Conservation (phyloP, 2,797 vertebrate genomes). For the Syndactyla subalaris region DNA sequence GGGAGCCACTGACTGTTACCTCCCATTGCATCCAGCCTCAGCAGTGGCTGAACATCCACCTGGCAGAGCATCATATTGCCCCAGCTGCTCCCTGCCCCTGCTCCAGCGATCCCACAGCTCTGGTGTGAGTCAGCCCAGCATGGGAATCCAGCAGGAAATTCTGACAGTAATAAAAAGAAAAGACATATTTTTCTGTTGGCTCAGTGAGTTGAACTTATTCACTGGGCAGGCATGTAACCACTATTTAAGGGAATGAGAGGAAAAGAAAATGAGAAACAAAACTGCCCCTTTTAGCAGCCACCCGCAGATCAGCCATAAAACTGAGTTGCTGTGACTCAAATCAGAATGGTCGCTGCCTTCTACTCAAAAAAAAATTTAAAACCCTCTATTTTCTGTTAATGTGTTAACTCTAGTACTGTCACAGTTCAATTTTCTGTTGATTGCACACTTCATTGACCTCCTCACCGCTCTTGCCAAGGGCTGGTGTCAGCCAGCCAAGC, state of each 20-base stretch:
- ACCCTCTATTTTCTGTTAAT: not conserved
- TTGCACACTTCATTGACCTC: not conserved
- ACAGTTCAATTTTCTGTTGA: not conserved
- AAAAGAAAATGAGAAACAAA: conserved; percentile 47
- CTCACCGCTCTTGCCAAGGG: not conserved
- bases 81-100: not conserved
- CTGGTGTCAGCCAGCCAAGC: not conserved
- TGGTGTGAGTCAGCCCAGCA: not conserved
- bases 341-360: not conserved
- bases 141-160: not conserved
- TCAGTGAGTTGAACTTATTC: not conserved
- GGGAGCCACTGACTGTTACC: not conserved
- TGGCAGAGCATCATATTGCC: not conserved
- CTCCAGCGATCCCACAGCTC: not conserved
- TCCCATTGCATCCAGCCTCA: not conserved
- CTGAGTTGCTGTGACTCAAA: not conserved
- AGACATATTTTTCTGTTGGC: not conserved
- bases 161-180: not conserved
- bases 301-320: not conserved
- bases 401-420: not conserved
- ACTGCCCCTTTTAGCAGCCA: not conserved
- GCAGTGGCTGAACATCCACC: not conserved
- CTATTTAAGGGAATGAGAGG: not conserved
- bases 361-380: not conserved
- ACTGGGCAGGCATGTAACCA: not conserved